phyloP scores from a whole-genome alignment of 1,140 invertebrate species.

The Cotesia vestalis region DNA sequence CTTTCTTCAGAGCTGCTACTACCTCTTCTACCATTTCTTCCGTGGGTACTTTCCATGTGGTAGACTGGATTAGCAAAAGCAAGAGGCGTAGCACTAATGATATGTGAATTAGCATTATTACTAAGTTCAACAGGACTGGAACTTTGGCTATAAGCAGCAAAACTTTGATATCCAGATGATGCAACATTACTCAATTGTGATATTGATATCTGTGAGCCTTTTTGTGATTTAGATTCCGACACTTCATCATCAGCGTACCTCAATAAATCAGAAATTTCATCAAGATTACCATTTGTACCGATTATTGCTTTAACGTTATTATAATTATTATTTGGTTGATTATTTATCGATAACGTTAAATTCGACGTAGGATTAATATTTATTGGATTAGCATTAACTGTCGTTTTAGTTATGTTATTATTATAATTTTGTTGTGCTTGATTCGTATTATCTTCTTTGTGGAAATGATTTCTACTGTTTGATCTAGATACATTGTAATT shows the following conservation, averaged over 20 bases:
- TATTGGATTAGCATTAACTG: constrained; percentile 59
- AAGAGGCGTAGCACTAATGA: constrained; percentile 71
- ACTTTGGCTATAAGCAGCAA: constrained; percentile 88
- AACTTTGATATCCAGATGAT: constrained; percentile 90
- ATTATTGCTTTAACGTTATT: constrained; percentile 28
- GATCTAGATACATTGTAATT: constrained; percentile 60
- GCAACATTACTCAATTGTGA: constrained; percentile 84
- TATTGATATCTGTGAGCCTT: constrained; percentile 72
- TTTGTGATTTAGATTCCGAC: constrained; percentile 62
- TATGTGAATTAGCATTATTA: constrained; percentile 66
- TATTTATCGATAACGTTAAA: constrained; percentile 55
- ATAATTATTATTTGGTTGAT: constrained; percentile 59
- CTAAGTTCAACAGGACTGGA: constrained; percentile 85
- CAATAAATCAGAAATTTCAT: constrained; percentile 77
- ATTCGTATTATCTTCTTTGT: constrained; percentile 67
- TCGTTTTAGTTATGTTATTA: constrained; percentile 59
- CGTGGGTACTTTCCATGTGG: constrained; percentile 70
- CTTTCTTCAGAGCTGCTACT: constrained; percentile 67
- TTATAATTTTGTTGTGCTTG: constrained; percentile 63
- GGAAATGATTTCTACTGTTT: constrained; percentile 55
- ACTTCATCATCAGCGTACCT: constrained; percentile 67
- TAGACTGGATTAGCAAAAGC: constrained; percentile 91
- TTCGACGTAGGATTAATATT: constrained; percentile 51
- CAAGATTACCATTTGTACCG: constrained; percentile 67
- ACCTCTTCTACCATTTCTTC: constrained; percentile 53